A percentile compares a stretch with the other conserved stretches of the same genome.
phyloP scores from a whole-genome alignment of 2,113 vertebrate species.

The Orthonyx spaldingii region DNA sequence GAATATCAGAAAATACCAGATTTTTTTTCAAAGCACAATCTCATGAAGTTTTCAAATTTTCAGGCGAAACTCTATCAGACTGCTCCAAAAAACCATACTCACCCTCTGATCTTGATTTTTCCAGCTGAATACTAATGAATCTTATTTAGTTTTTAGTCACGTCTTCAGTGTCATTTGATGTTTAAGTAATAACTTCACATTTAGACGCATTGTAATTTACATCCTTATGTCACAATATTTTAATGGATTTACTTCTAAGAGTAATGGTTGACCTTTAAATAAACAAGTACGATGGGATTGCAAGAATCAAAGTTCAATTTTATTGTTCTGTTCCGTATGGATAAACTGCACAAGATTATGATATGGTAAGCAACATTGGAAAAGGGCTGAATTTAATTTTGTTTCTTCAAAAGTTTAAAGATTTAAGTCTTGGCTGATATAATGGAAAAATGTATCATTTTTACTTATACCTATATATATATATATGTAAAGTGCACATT shows the following conservation, averaged over 20 bases:
- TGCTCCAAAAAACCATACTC: neutral
- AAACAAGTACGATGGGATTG: neutral
- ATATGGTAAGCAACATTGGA: neutral
- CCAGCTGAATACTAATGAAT: neutral
- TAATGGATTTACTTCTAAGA: slow-evolving; percentile 11
- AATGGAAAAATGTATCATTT: neutral
- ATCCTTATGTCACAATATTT: neutral
- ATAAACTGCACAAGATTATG: neutral
- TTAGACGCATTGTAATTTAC: neutral
- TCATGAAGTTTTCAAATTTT: neutral
- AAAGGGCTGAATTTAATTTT: neutral
- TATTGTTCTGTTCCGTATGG: neutral
- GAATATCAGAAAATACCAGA: neutral
- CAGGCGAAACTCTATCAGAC: neutral
- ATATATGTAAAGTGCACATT: neutral
- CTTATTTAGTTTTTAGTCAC: neutral
- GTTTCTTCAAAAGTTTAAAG: neutral
- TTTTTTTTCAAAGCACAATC: neutral
- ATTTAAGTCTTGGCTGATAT: neutral
- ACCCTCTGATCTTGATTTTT: neutral
- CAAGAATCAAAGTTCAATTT: slow-evolving; percentile 9
- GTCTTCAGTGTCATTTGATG: neutral
- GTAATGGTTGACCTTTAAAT: slow-evolving; percentile 25
- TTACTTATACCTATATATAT: neutral
- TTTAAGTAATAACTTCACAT: slow-evolving; percentile 3